These are phyloP conservation scores for Ectobius pallidus DNA, from an alignment of 2,888 invertebrate species.

Conservation along the genomic window DNA sequence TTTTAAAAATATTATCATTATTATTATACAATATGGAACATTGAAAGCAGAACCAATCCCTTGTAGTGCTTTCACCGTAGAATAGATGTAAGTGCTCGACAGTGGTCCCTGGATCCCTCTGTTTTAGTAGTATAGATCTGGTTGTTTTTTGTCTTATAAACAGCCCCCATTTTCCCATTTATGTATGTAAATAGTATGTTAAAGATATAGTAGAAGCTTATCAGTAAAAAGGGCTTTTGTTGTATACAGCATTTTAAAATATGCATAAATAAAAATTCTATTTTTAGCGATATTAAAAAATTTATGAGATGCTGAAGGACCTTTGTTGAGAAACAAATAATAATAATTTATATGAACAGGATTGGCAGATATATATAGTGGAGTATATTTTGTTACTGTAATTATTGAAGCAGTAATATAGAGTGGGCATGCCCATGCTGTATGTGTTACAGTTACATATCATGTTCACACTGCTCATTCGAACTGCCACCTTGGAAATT, in stretches of 20 bases:
- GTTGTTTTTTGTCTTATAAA: not conserved
- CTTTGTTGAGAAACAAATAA: not conserved
- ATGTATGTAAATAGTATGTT: slow-evolving; percentile 10
- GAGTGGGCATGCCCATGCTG: not conserved
- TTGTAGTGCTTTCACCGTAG: not conserved
- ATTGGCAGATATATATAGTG: not conserved
- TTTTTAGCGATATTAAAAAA: slow-evolving; percentile 7
- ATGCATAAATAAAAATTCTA: not conserved
- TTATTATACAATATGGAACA: not conserved
- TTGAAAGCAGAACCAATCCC: not conserved
- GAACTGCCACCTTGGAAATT: not conserved
- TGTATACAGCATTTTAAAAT: slow-evolving; percentile 16
- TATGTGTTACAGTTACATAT: not conserved
- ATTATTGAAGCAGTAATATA: not conserved
- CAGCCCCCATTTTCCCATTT: not conserved
- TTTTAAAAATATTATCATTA: not conserved
- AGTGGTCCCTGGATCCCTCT: not conserved
- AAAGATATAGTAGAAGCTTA: not conserved
- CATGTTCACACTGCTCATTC: slow-evolving; percentile 3
- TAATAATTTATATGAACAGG: not conserved
- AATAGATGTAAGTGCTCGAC: not conserved
- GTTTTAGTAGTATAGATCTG: not conserved
- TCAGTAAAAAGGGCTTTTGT: not conserved
- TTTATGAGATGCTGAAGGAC: not conserved
- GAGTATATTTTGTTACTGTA: not conserved